Evolutionary conservation across 2,888 invertebrate genomes (phyloP).

Genomic region (Lithophane semibrunnea): DNA sequence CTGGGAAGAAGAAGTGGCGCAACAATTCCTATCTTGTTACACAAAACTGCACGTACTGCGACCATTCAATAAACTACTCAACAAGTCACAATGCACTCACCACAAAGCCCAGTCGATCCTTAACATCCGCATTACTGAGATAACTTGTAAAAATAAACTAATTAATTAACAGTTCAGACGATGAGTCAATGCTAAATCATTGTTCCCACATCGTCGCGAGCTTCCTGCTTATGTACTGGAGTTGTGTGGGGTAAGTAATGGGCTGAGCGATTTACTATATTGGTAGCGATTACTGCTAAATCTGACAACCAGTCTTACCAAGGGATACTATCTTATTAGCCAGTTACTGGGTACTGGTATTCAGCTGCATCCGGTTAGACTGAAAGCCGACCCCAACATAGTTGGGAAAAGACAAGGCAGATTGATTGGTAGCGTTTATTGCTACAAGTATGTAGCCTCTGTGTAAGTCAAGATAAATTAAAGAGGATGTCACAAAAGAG

Average conservation of each 20-base stretch:
- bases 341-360: too few relatives aligned
- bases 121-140: constrained; percentile 59
- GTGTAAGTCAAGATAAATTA: neutral
- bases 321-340: too few relatives aligned
- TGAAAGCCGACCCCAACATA: too few relatives aligned
- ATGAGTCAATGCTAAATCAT: constrained; percentile 61
- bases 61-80: neutral
- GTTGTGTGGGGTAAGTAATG: constrained; percentile 29
- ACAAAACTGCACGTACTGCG: neutral
- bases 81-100: constrained; percentile 30
- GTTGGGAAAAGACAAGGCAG: too few relatives aligned
- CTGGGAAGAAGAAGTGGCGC: neutral
- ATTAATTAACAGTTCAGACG: constrained; percentile 59
- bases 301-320: too few relatives aligned
- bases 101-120: constrained; percentile 7
- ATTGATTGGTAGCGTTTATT: neutral
- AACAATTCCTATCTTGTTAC: neutral
- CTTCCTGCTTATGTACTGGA: constrained; percentile 46
- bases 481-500: neutral
- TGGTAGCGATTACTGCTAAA: too few relatives aligned
- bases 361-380: too few relatives aligned
- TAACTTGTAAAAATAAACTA: constrained; percentile 61
- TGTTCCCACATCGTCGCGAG: constrained; percentile 57
- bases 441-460: neutral
- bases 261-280: neutral